Base-by-base conservation (phyloP, 2,797 vertebrate species). In the Onychomys torridus region DNA sequence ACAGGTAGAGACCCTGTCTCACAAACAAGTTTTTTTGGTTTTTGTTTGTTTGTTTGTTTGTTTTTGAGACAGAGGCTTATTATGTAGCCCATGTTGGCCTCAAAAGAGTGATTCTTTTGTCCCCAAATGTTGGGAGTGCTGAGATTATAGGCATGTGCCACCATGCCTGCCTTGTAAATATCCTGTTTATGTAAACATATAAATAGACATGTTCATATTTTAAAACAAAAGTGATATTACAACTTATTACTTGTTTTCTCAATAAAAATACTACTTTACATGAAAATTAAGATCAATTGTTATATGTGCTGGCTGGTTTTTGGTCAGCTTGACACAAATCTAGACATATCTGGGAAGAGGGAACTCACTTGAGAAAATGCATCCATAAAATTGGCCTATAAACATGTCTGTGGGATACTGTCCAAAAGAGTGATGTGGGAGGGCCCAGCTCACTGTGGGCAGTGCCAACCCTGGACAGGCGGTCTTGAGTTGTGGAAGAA, bases 261-360 rank as follows among this genome's bases (percentile, higher is more conserved):
- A 94, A 16, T 78, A 59, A 5, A 86, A 34, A 69, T 5, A 94
- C 76, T 83, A 17, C 8, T 85, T 94, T 76, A 37, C 19, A 83
- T 84, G 34, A 93, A 95, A 83, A 96, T 81, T 86, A 96, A 96
- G 91, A 76, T 75, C 6, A 75, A 75, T 61, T 16, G 86, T 67
- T 55, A 2, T 4, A 82, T 59, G 52, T 82, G n/a, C 25, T 82
- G 46, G 46, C 34, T 82, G 6, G 8, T 9, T 59, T 23, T 59
- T 82, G 27, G 55, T 61, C n/a, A 59, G 55, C 7, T 17, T 82
- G 55, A 82, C 55, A 82, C 79, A 82, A 82, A 29, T 19, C n/a
- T 61, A 59, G n/a, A 59, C 23, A 29, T 71, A 40, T 82, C 13
- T 16, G 13, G 13, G 55, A 59, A 40, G 79, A 61, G 6, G n/a